Evolutionary conservation across 2,113 vertebrate species (phyloP).

Genomic region (Oenanthe oenanthe): DNA sequence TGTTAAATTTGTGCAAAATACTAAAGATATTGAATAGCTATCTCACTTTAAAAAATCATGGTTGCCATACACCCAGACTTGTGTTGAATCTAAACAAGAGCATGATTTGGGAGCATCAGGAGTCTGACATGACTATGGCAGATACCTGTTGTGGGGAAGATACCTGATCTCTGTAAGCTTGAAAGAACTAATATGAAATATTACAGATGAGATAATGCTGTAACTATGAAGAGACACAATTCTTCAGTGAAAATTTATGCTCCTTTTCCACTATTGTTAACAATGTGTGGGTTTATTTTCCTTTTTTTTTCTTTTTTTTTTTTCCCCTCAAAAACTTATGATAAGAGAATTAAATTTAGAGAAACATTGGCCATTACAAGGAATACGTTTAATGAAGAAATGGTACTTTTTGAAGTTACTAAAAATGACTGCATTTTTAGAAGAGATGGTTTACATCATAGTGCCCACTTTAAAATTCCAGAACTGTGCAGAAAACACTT

Average conservation of each 20-base stretch:
- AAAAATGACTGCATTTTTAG: neutral
- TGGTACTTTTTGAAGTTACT: neutral
- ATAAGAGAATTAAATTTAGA: neutral
- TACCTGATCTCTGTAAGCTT: neutral
- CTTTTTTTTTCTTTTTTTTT: neutral
- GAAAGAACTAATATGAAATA: neutral
- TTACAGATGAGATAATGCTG: neutral
- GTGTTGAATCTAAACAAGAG: neutral
- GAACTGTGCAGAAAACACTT: neutral
- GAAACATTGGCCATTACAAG: neutral
- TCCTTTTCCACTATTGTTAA: neutral
- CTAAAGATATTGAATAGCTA: neutral
- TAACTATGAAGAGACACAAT: neutral
- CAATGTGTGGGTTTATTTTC: neutral
- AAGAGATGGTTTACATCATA: neutral
- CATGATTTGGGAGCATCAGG: neutral
- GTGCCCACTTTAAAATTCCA: neutral
- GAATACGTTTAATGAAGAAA: neutral
- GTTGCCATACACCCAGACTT: neutral
- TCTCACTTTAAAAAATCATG: neutral
- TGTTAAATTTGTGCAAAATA: neutral
- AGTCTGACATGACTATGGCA: neutral
- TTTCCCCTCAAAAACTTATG: rapidly evolving
- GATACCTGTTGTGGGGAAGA: neutral
- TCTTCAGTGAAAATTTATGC: neutral